Conservation (phyloP, 2,113 vertebrate genomes). For the Misgurnus anguillicaudatus region DNA sequence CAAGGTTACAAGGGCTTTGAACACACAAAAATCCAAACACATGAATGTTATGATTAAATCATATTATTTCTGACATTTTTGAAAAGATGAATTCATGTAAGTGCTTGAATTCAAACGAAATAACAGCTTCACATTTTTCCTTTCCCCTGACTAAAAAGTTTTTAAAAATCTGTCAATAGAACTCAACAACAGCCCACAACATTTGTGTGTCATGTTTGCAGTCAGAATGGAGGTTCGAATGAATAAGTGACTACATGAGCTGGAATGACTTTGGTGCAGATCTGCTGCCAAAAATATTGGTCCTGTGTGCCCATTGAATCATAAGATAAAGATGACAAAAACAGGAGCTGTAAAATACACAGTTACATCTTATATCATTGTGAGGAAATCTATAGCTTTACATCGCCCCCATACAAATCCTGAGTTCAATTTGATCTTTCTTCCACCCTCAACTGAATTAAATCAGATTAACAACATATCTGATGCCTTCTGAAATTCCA, state of each 20-base stretch:
- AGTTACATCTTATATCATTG: neutral
- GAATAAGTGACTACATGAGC: neutral
- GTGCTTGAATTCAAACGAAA: neutral
- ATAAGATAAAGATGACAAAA: conserved; percentile 16
- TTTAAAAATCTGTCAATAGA: neutral
- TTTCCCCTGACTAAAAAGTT: neutral
- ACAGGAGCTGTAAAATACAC: neutral
- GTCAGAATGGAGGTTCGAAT: neutral
- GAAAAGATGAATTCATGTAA: neutral
- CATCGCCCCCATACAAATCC: conserved; percentile 16
- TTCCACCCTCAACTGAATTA: neutral
- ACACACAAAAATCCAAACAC: too few relatives aligned
- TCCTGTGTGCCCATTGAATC: neutral
- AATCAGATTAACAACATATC: conserved; percentile 16
- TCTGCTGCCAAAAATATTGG: conserved; percentile 2
- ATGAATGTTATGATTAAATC: too few relatives aligned
- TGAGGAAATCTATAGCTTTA: neutral
- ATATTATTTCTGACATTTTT: neutral
- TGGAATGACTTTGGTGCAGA: neutral
- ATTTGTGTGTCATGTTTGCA: neutral
- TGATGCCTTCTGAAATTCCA: neutral
- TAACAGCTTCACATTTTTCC: neutral
- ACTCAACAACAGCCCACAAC: conserved; percentile 10
- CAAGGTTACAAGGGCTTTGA: neutral
- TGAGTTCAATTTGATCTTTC: neutral